phyloP scores from a whole-genome alignment of 2,797 vertebrate genomes.

The Benthosema pterotum region DNA sequence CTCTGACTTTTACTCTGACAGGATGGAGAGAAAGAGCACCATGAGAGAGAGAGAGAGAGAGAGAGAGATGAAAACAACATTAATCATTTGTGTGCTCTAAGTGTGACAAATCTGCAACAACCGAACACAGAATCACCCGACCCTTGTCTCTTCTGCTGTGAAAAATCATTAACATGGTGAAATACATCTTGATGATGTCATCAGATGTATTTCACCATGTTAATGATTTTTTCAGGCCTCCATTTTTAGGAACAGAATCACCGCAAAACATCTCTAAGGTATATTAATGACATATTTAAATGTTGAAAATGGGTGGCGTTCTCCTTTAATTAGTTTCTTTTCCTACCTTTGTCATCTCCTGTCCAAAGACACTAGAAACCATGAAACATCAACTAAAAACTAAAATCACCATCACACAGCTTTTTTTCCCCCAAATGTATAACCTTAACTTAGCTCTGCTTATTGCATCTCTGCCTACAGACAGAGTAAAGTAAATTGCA shows the following conservation, averaged over 20 bases:
- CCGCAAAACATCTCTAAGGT: too few relatives aligned
- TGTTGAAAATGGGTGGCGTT: too few relatives aligned
- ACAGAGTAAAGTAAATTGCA: too few relatives aligned
- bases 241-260: too few relatives aligned
- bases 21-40: not conserved
- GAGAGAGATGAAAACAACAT: constrained; percentile 6
- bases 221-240: too few relatives aligned
- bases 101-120: constrained; percentile 8
- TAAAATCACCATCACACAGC: constrained; percentile 33
- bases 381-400: constrained; percentile 3
- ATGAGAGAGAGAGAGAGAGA: constrained; percentile 1
- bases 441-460: constrained; percentile 16
- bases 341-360: not conserved
- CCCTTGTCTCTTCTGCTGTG: too few relatives aligned
- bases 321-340: constrained; percentile 3
- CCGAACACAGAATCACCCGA: too few relatives aligned
- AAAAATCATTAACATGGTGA: too few relatives aligned
- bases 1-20: constrained; percentile 23
- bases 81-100: constrained; percentile 1
- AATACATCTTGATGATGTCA: too few relatives aligned
- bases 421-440: constrained; percentile 60
- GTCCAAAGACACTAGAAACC: not conserved
- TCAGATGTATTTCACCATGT: too few relatives aligned
- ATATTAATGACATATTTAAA: too few relatives aligned
- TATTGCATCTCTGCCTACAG: not conserved